Evolutionary conservation across 1,140 invertebrate species (phyloP), one percentile per base, ranked within the genome.

Genomic region (Pseudachorutes palmiensis): DNA sequence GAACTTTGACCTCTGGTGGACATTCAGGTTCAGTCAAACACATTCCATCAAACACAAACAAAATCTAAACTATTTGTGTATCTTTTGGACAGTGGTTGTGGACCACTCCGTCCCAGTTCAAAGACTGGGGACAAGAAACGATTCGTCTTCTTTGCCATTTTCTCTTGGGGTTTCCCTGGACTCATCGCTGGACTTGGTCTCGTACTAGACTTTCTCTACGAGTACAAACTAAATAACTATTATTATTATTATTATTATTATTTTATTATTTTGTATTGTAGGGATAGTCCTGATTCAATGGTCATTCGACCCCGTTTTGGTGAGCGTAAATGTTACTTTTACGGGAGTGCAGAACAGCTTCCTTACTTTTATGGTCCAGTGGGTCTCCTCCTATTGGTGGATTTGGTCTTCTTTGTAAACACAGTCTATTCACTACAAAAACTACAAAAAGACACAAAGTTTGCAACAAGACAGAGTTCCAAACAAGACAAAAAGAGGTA

Each of bases 291-390:
- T 16, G 14, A 49, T 1, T 48, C 64, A 16, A 63, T 29, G 2
- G 55, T 68, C 19, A 69, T 69, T 9, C 62, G 67, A 49, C 72
- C 72, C 19, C 49, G 63, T 51, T 73, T 71, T 66, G 72, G 72
- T 32, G 67, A 67, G 22, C 41, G 57, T 2, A 65, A 68, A 16
- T 73, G 72, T 58, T 73, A 73, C 58, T 69, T 73, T 55, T 68
- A 67, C 33, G 67, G 62, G 3, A 80, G 84, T 62, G 74, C 79
- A 65, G 79, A 81, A 36, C 81, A 83, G 1, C 76, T 85, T 70
- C 82, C 82, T 1, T 85, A 84, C 71, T 86, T 86, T 71, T 86
- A 85, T 74, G 80, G 82, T 1, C 83, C 84, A 0, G 79, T 85
- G 2, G 83, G 83, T 0, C 65, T 83, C 5, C 80, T 86, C 3